Base-by-base conservation (phyloP, 2,888 invertebrate genomes). In the Eudasyphora cyanicolor region DNA sequence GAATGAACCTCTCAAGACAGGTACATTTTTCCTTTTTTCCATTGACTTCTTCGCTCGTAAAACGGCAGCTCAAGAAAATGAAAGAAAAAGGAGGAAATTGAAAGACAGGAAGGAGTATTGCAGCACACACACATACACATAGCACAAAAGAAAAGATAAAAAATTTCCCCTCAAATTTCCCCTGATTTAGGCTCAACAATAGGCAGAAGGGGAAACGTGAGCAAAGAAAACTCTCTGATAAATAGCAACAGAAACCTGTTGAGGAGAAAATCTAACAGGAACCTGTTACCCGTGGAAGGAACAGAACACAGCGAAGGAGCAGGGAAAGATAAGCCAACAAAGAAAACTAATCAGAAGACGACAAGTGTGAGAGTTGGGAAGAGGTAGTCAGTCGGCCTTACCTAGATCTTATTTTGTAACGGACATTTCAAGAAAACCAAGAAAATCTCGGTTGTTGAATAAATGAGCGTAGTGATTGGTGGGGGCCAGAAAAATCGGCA, bases 211-310 rank as follows among this genome's bases (percentile, higher is more conserved):
- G 17, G 57, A 69, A 69, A 27, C 17, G 75, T 10, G 10, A 24
- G 27, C 29, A 49, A 78, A 69, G 42, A n/a, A 51, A 19, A 67
- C 38, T 4, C 42, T 14, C 42, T 57, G 77, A 82, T 73, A 79
- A 49, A 21, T 76, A 82, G 76, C 6, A 24, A 21, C 8, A 24
- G 49, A 1, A 74, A 84, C 82, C 80, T 75, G 84, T 42, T 7
- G 17, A 12, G 82, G 67, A 74, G 74, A 81, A 79, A 73, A 74
- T 84, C 79, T 76, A 81, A 84, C 69, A 82, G 74, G 81, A 82
- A 85, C 79, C 75, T 84, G 84, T 76, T 74, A 14, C 24, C 6
- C 7, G 19, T 8, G 64, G 19, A 62, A 76, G 17, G 38, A n/a
- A n/a, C n/a, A n/a, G n/a, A n/a, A n/a, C n/a, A n/a, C n/a, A n/a